Percentiles rank a stretch among this genome's conserved stretches.
These are phyloP conservation scores for Boloria selene DNA, from an alignment of 2,888 invertebrate genomes.

Conservation along the genomic window DNA sequence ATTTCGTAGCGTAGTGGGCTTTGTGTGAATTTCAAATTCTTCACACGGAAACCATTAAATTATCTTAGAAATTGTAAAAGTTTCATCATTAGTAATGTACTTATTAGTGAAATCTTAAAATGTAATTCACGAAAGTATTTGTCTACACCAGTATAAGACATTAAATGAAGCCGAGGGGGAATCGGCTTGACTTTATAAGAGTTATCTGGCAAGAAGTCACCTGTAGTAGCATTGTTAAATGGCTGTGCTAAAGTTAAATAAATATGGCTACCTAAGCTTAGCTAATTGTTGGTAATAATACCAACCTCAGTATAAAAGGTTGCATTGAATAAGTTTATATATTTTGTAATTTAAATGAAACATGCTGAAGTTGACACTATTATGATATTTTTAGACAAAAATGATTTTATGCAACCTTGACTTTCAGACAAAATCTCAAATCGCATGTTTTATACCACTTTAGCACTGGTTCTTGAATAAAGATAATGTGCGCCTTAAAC, in stretches of 20 bases:
- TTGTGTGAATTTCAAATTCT: constrained; percentile 11
- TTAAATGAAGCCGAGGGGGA: constrained; percentile 44
- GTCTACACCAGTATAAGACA: constrained; percentile 50
- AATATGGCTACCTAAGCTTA: constrained; percentile 39
- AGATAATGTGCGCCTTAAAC: constrained; percentile 60
- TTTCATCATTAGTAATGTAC: constrained; percentile 41
- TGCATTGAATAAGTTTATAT: constrained; percentile 21
- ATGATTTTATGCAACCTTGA: constrained; percentile 49
- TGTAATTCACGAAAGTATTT: constrained; percentile 64
- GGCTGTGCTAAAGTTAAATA: constrained; percentile 62
- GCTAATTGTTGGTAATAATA: constrained; percentile 30
- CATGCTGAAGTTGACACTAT: constrained; percentile 14
- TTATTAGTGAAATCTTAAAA: constrained; percentile 43
- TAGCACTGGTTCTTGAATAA: constrained; percentile 70
- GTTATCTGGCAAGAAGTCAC: constrained; percentile 59
- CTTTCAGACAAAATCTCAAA: constrained; percentile 59
- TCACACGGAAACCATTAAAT: constrained; percentile 2
- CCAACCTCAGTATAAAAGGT: constrained; percentile 26
- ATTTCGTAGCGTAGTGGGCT: constrained; percentile 16
- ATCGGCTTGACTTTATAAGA: constrained; percentile 46
- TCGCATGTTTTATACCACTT: constrained; percentile 57
- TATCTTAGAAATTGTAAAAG: constrained; percentile 15
- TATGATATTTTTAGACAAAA: constrained; percentile 14
- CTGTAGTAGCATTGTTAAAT: constrained; percentile 57
- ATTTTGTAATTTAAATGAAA: constrained; percentile 3